These are phyloP conservation scores for Arctocebus calabarensis DNA, from an alignment of 2,797 vertebrate genomes.

Conservation along the genomic window DNA sequence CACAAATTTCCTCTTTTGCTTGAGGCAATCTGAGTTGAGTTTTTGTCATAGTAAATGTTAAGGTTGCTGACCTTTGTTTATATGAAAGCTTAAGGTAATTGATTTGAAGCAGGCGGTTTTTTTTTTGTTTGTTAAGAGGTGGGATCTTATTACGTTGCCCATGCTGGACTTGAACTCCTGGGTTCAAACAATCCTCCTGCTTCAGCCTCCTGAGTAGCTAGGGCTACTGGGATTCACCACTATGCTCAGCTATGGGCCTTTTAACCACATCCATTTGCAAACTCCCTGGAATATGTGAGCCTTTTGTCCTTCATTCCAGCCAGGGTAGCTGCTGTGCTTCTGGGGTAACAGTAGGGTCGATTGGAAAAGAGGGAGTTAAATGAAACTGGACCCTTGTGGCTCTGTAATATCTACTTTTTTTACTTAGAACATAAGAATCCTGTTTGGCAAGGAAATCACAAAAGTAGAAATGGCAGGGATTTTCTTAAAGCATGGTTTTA, in stretches of 20 bases:
- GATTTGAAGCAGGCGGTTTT: background rate
- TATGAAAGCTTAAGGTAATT: conserved; percentile 22
- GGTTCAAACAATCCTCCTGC: background rate
- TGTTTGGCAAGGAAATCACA: conserved; percentile 62
- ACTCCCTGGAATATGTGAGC: background rate
- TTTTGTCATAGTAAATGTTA: conserved; percentile 24
- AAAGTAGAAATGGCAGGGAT: conserved; percentile 66
- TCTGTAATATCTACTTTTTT: conserved; percentile 56
- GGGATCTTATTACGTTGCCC: background rate
- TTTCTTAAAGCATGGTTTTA: conserved; percentile 73
- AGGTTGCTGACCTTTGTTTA: background rate
- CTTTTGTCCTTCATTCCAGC: background rate
- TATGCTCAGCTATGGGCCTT: background rate
- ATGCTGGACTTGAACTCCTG: background rate
- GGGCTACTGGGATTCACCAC: background rate
- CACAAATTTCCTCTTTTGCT: conserved; percentile 45
- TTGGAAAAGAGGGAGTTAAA: conserved; percentile 56
- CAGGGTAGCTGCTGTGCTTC: background rate
- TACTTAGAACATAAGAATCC: conserved; percentile 61
- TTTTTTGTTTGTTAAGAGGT: too few relatives aligned
- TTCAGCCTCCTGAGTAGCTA: background rate
- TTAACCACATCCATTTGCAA: background rate
- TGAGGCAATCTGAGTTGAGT: background rate
- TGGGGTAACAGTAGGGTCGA: background rate
- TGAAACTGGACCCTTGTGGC: background rate